Evolutionary conservation across 2,888 invertebrate species (phyloP), one percentile per base, ranked within the genome.

Genomic region (Cephus runcator): DNA sequence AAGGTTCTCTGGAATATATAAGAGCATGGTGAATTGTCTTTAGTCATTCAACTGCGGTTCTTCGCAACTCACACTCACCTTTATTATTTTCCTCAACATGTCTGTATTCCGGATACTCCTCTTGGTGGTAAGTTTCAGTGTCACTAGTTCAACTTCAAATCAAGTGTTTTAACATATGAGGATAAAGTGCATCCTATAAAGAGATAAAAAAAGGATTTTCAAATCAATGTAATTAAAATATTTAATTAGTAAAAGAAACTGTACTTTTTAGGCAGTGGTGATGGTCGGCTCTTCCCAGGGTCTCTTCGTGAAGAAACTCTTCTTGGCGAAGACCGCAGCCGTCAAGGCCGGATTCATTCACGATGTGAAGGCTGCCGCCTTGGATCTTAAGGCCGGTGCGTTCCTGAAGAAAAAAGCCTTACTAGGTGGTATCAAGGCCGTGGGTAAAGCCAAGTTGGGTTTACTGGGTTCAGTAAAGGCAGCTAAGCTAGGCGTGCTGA

Each of bases 361-460:
- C 9, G 75, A 79, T 69, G 69, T 69, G 12, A 79, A 78, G 56
- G 40, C 12, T 0, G 79, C 78, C 9, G 69, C 79, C 0, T 12
- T 31, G 4, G 76, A 81, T 71, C 56, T 82, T 3, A 81, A 82
- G 69, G 80, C 77, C 30, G 80, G 80, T 11, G 77, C 71, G 0
- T 56, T 31, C 31, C 34, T 79, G 56, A 83, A 81, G 31, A 77
- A 69, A 11, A 73, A 79, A n/a, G 77, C 81, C 12, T 11, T 81
- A 3, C 31, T 78, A 1, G 78, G 73, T 56, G 40, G 40, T 12
- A 40, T 78, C 23, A 78, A 78, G 56, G 78, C 78, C 12, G 34
- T 78, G 34, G 80, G 77, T n/a, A 76, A 76, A 1, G 77, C 77
- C 0, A 82, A 82, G 68, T 9, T 78, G 1, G 78, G 73, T 1